These are phyloP conservation scores for Contarinia nasturtii DNA, from an alignment of 1,140 invertebrate species.

Conservation along the genomic window DNA sequence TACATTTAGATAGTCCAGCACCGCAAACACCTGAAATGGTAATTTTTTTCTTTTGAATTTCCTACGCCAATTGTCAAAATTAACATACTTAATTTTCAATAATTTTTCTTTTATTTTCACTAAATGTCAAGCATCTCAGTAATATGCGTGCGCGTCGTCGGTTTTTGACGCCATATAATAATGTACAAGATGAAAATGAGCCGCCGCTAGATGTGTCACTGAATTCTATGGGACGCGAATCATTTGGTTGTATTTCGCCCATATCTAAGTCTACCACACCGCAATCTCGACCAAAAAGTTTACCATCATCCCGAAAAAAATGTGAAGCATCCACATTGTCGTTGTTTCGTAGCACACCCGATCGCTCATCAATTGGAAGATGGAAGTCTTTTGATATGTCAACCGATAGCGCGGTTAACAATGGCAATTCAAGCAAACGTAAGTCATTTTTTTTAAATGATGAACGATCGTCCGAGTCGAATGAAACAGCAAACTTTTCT, in stretches of 20 bases:
- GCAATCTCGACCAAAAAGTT: background rate
- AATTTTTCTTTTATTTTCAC: slow-evolving; percentile 8
- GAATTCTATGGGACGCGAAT: slow-evolving; percentile 10
- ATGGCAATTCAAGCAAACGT: slow-evolving; percentile 3
- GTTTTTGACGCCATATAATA: background rate
- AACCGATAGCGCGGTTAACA: background rate
- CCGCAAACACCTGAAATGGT: slow-evolving; percentile 5
- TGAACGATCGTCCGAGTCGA: slow-evolving; percentile 14
- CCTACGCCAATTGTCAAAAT: background rate
- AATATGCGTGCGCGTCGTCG: background rate
- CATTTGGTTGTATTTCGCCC: slow-evolving; percentile 19
- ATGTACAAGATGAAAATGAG: background rate
- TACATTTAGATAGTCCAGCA: slow-evolving; percentile 1
- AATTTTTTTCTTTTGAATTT: background rate
- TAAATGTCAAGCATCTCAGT: slow-evolving; percentile 2
- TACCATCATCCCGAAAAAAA: background rate
- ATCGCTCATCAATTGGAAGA: slow-evolving; percentile 2
- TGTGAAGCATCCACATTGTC: background rate
- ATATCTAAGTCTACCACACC: slow-evolving; percentile 5
- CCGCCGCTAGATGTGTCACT: background rate
- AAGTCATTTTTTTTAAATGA: slow-evolving; percentile 6
- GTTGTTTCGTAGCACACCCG: slow-evolving; percentile 6
- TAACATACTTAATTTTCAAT: background rate
- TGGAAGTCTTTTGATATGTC: slow-evolving; percentile 4
- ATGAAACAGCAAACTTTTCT: slow-evolving; percentile 8